phyloP scores from a whole-genome alignment of 2,888 invertebrate genomes.

The Latheticus oryzae region DNA sequence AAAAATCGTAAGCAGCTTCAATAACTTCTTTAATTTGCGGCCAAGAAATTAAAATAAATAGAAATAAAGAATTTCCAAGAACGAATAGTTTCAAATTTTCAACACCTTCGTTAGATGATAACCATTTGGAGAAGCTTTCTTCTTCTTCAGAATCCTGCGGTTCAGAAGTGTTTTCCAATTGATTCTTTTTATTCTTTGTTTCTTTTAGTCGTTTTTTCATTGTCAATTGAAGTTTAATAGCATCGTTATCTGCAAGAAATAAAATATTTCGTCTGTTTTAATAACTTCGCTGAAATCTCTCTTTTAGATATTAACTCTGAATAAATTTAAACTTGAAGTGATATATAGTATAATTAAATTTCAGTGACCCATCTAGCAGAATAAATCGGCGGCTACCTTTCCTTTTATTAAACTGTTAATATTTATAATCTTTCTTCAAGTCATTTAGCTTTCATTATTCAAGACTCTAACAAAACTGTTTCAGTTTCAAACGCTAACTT shows the following conservation, averaged over 20 bases:
- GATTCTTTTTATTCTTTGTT: conserved; percentile 2
- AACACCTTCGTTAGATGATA: conserved; percentile 72
- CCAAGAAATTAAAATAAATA: conserved; percentile 79
- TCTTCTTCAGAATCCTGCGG: conserved; percentile 57
- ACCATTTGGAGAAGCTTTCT: conserved; percentile 60
- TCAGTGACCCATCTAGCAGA: conserved; percentile 23
- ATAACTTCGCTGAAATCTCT: conserved; percentile 1
- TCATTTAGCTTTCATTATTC: conserved; percentile 22
- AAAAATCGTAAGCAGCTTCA: conserved; percentile 64
- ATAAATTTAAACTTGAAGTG: background rate
- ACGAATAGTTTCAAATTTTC: conserved; percentile 87
- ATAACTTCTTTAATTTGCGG: conserved; percentile 76
- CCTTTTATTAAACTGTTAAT: conserved; percentile 16
- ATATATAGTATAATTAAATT: conserved; percentile 30
- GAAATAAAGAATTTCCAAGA: conserved; percentile 78
- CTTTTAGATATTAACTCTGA: background rate
- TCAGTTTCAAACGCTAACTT: conserved; percentile 34
- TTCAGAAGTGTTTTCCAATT: background rate
- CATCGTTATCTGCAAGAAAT: background rate
- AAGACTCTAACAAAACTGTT: conserved; percentile 2
- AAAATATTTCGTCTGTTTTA: background rate
- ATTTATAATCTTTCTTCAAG: conserved; percentile 22
- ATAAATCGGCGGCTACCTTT: conserved; percentile 22
- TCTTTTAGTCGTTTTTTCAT: conserved; percentile 14
- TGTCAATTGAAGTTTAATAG: conserved; percentile 8